These are phyloP conservation scores for Oreocharis arfaki DNA, from an alignment of 2,113 vertebrate species.

Conservation along the genomic window DNA sequence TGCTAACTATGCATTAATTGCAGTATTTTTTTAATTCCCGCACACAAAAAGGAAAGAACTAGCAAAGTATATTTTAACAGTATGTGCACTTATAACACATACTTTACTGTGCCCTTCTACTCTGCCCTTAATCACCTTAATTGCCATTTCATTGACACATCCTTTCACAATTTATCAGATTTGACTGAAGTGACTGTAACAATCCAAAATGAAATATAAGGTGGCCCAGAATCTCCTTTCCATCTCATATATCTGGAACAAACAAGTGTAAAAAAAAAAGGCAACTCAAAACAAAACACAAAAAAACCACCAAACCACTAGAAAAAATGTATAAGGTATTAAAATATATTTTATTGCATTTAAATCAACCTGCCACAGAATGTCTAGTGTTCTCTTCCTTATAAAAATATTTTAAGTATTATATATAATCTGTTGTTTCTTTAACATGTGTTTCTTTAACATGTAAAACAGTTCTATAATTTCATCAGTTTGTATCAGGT, in stretches of 20 bases:
- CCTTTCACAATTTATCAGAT: neutral
- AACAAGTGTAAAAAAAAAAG: neutral
- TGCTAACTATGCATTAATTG: neutral
- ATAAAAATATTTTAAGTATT: neutral
- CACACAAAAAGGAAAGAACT: neutral
- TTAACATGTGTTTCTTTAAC: neutral
- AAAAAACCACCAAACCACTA: neutral
- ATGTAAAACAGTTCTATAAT: neutral
- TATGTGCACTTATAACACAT: neutral
- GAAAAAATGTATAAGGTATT: neutral
- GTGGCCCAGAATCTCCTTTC: neutral
- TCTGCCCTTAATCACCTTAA: neutral
- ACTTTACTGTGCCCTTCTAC: neutral
- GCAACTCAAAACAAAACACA: neutral
- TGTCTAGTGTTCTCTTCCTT: neutral
- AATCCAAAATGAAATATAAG: neutral
- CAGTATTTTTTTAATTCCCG: neutral
- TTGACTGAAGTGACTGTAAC: neutral
- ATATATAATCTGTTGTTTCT: neutral
- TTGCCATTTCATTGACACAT: neutral
- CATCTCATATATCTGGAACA: neutral
- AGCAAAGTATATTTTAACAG: neutral
- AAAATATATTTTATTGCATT: neutral
- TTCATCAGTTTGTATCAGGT: neutral
- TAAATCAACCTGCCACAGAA: neutral